phyloP scores from a whole-genome alignment of 2,888 invertebrate species.

The Germaria angustata region DNA sequence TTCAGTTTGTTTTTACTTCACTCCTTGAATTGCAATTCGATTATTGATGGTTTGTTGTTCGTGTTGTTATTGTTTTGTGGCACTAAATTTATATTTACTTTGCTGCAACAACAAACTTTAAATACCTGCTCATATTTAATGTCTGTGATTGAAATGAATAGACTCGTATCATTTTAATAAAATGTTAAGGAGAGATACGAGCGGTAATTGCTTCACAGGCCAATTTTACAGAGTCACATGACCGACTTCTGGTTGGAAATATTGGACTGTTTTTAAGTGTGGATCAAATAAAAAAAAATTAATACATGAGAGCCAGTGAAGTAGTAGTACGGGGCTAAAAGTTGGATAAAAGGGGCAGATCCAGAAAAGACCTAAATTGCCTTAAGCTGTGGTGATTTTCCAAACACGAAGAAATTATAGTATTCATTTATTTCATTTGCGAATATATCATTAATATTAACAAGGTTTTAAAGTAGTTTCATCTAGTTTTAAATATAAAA shows the following conservation, averaged over 20 bases:
- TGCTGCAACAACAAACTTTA: background rate
- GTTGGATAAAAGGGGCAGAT: too few species aligned
- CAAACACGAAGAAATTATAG: too few species aligned
- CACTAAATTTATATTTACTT: constrained; percentile 20
- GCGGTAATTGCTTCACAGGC: constrained; percentile 3
- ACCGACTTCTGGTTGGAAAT: background rate
- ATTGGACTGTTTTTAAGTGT: too few species aligned
- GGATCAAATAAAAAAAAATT: background rate
- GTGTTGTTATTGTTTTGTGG: constrained; percentile 38
- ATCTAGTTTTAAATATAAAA: too few species aligned
- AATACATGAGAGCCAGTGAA: too few species aligned
- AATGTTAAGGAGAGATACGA: constrained; percentile 13
- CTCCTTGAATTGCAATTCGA: constrained; percentile 69
- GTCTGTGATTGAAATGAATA: constrained; percentile 47
- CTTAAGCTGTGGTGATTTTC: too few species aligned
- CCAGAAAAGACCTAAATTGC: too few species aligned
- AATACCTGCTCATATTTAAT: constrained; percentile 56
- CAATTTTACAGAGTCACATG: background rate
- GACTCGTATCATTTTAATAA: constrained; percentile 52
- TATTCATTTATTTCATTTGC: too few species aligned
- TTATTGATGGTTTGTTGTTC: constrained; percentile 52
- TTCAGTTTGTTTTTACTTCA: constrained; percentile 16
- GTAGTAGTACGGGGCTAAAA: too few species aligned
- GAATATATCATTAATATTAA: too few species aligned
- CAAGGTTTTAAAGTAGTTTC: too few species aligned